Base-by-base conservation (phyloP, 2,113 vertebrate genomes). In the Prochilodus magdalenae region DNA sequence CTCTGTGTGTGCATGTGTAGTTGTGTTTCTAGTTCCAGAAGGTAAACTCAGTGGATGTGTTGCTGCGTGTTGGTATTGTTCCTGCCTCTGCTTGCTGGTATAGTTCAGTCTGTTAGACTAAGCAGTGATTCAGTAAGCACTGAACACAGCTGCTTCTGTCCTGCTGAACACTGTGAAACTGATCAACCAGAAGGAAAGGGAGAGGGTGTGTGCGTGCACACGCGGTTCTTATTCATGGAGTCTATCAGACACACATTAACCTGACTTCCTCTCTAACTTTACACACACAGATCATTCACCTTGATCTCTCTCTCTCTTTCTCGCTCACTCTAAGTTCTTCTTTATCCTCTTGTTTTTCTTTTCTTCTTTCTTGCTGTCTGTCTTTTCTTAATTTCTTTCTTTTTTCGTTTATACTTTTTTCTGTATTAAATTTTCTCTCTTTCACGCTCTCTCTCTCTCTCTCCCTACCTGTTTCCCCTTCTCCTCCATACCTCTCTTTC, bases 161-260 rank as follows among this genome's bases (percentile, higher is more conserved):
- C 8, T 60, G 2, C 16, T 51, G 11, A 24, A 22, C 62, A 55
- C 3, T 26, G 22, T 12, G 20, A 67, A 77, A 69, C 27, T 47
- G 57, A 83, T 74, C 79, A 81, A 59, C 57, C 85, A 75, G 60
- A 76, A 75, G 63, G 29, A 47, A 27, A 47, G 79, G 1, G 47
- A 62, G 69, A 47, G 75, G 51, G 36, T 66, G 22, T 59, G 53
- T 47, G 26, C 14, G 36, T 60, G 90, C 55, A 60, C 30, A 44
- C 51, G 82, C 70, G 40, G 70, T 49, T 16, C 60, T 62, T 29
- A 59, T 80, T 65, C 29, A 84, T 67, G 55, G 79, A 79, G 70
- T 91, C 88, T 84, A 86, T 91, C 89, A 88, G 80, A 27, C 87
- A 87, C 83, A 86, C 86, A 88, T 90, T 89, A 87, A 89, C 88